Percentiles rank a stretch among this genome's conserved stretches.
Evolutionary conservation across 2,113 vertebrate genomes (phyloP).

Genomic region (Acrocephalus arundinaceus): DNA sequence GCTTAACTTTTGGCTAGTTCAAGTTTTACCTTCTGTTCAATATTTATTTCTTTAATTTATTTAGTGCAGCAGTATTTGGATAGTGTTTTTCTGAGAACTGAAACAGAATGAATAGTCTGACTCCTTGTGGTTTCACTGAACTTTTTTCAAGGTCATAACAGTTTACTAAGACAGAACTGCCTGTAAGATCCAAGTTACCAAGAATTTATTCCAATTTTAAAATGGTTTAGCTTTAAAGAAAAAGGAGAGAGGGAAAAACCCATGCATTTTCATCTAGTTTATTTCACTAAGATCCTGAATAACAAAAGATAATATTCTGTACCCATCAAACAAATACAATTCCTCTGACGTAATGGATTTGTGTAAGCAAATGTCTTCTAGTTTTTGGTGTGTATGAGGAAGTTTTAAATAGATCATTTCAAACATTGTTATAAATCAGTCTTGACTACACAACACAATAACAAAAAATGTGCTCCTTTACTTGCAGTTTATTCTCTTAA

Average conservation of each 20-base stretch:
- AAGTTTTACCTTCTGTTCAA: background rate
- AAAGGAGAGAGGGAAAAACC: background rate
- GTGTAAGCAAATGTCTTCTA: background rate
- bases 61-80: background rate
- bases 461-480: background rate
- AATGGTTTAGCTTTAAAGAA: background rate
- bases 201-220: background rate
- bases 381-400: background rate
- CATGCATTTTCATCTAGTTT: background rate
- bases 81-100: background rate
- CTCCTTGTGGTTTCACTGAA: slow-evolving; percentile 28
- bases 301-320: background rate
- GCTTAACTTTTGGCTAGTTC: background rate
- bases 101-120: slow-evolving; percentile 6
- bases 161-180: background rate
- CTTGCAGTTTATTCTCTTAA: background rate
- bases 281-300: background rate
- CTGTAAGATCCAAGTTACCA: background rate
- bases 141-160: slow-evolving; percentile 27
- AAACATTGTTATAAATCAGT: background rate
- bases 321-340: background rate
- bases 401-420: background rate
- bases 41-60: slow-evolving; percentile 30
- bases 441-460: background rate
- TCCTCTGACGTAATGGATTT: background rate